These are phyloP conservation scores for Lysiphlebus fabarum DNA, from an alignment of 1,140 invertebrate species.

Conservation along the genomic window DNA sequence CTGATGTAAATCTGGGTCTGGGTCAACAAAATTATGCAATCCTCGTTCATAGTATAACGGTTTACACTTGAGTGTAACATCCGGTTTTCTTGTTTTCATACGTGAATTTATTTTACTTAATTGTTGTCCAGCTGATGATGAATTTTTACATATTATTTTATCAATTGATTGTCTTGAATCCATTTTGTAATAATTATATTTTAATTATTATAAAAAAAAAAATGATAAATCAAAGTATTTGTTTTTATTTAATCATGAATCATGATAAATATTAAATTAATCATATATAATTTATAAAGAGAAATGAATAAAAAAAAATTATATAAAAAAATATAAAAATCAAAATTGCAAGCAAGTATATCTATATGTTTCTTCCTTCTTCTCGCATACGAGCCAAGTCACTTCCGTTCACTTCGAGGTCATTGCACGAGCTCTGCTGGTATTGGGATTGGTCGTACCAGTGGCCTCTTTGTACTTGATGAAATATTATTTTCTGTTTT, in stretches of 20 bases:
- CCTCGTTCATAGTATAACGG: constrained; percentile 43
- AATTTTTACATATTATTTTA: no score
- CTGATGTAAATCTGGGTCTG: constrained; percentile 42
- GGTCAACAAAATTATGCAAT: constrained; percentile 46
- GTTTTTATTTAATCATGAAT: no score
- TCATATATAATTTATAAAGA: no score
- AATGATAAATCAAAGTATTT: no score
- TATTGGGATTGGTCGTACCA: constrained; percentile 26
- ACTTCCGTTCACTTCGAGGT: constrained; percentile 31
- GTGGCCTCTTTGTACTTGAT: constrained; percentile 21
- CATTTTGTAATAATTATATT: no score
- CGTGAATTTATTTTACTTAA: constrained; percentile 15
- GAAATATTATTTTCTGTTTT: constrained; percentile 11
- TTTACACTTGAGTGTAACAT: constrained; percentile 38
- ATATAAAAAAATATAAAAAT: no score
- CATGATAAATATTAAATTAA: no score
- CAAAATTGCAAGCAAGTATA: no score
- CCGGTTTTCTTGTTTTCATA: constrained; percentile 26
- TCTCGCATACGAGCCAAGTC: constrained; percentile 21
- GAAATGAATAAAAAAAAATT: no score
- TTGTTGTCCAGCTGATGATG: neutral
- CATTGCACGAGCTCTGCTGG: constrained; percentile 24
- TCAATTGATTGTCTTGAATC: no score
- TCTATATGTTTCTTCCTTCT: no score
- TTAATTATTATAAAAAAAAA: no score